A percentile compares a stretch with the other conserved stretches of the same genome.
These are phyloP conservation scores for Lasioglossum zephyrum DNA, from an alignment of 2,888 invertebrate genomes.

Conservation along the genomic window DNA sequence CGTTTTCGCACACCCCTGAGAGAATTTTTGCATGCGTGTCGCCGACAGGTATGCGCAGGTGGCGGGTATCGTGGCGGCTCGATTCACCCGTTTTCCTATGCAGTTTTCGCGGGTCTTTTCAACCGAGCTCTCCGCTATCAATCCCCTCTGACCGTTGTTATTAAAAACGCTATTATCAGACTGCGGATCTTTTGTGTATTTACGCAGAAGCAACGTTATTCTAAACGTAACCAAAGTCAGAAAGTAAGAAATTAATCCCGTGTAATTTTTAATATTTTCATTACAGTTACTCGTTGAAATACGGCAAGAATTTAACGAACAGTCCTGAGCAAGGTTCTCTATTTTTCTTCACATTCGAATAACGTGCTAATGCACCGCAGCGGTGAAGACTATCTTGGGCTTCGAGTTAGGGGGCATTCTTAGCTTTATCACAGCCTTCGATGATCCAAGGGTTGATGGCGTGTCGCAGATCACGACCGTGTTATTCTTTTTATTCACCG, in stretches of 20 bases:
- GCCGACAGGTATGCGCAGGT: slow-evolving; percentile 55
- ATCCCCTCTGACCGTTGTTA: too few relatives aligned
- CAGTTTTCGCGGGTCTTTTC: slow-evolving; percentile 9
- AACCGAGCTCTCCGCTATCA: neutral
- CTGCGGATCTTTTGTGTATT: too few relatives aligned
- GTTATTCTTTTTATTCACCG: neutral
- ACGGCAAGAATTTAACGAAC: too few relatives aligned
- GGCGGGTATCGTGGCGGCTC: slow-evolving; percentile 35
- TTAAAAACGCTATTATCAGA: too few relatives aligned
- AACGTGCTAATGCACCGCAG: neutral
- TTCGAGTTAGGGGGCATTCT: neutral
- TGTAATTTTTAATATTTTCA: too few relatives aligned
- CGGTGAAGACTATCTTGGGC: neutral
- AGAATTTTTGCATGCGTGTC: neutral
- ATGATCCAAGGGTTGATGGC: neutral
- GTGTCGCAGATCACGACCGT: neutral
- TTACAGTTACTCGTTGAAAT: too few relatives aligned
- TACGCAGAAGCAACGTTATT: too few relatives aligned
- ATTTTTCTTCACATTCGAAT: too few relatives aligned
- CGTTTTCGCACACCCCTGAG: slow-evolving; percentile 25
- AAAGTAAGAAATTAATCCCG: too few relatives aligned
- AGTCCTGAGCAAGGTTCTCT: too few relatives aligned
- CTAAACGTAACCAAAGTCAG: too few relatives aligned
- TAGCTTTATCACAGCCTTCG: neutral
- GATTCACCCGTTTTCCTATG: slow-evolving; percentile 12